Base-by-base conservation (phyloP, 2,113 vertebrate species). In the Oryctolagus cuniculus region DNA sequence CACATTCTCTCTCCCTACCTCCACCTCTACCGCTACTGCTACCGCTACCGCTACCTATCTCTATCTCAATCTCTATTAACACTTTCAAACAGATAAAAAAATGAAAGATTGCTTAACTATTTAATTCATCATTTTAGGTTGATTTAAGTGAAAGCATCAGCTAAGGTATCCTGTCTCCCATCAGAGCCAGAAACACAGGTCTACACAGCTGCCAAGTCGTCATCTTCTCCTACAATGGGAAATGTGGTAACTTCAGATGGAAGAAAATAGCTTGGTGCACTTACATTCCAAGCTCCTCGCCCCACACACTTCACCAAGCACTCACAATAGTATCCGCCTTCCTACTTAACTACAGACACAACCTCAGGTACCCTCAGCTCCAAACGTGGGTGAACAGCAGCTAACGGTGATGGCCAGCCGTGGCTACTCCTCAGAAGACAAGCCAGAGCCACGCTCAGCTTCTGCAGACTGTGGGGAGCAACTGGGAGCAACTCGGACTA, bases 221-320 rank as follows among this genome's bases (percentile, higher is more conserved):
- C 22, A 44, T n/a, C 31, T 90, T 44, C 49, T 70, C 44, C 44
- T 44, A 44, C 44, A 44, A 44, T 44, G 44, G 44, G 44, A 44
- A 44, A 44, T 36, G n/a, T 34, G 84, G 89, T 97, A 73, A 73
- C 49, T n/a, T 90, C 53, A 53, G 44, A 87, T 70, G 61, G 90
- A 89, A 94, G 36, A 53, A 77, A 89, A 64, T 75, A 90, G 67
- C 34, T 53, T 31, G 44, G 91, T n/a, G 24, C 24, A 83, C 58
- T 38, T 77, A 93, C 88, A 81, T 64, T 22, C 67, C 69, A 64
- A 24, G 29, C 34, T 92, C 82, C 51, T 44, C 77, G 85, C 17
- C 34, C n/a, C 38, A 63, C 21, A 78, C 29, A 51, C 74, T 90
- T 86, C 67, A 81, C n/a, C 27, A 58, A 58, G 22, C 1, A 10